Base-by-base conservation (phyloP, 2,888 invertebrate species). In the Melangyna quadrimaculata region DNA sequence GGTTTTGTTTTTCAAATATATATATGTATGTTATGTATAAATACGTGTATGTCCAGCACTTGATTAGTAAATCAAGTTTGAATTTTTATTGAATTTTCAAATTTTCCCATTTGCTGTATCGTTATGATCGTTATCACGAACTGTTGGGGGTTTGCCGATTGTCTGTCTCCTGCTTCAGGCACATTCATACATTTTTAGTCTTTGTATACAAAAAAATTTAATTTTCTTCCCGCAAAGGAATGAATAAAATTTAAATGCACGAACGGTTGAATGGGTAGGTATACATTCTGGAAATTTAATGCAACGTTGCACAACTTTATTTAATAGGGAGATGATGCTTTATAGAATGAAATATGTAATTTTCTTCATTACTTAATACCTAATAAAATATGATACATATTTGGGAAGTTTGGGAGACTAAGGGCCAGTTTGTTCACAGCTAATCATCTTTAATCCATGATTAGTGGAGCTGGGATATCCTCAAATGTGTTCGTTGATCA, bases 61-160 rank as follows among this genome's bases (percentile, higher is more conserved):
- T 86, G 86, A 86, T 86, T 86, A 86, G 81, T 81, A 86, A 86
- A 87, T 87, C 82, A 87, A 87, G 87, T 87, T 87, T 78, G 71
- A 78, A 82, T 87, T 87, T 87, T 87, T 87, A 87, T 87, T 87
- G 87, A 87, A 87, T 87, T 87, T 87, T 87, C 87, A 87, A 87
- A 87, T 82, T 86, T 86, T 65, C 77, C 80, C 86, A 81, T 86
- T 86, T 86, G 81, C 86, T 80, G 77, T 81, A 81, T 86, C 86
- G 86, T 86, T 86, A 86, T 86, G 86, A 86, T 86, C 86, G 86
- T 86, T 86, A 86, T 86, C 86, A 80, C 73, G 63, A 70, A 81
- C 70, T 80, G 55, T 72, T 73, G 74, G 69, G 72, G 65, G 67
- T 63, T 57, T 40, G 75, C 53, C 80, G 69, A 55, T 51, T 63